Base-by-base conservation (phyloP, 2,888 invertebrate species). In the Stenoptilia bipunctidactyla region DNA sequence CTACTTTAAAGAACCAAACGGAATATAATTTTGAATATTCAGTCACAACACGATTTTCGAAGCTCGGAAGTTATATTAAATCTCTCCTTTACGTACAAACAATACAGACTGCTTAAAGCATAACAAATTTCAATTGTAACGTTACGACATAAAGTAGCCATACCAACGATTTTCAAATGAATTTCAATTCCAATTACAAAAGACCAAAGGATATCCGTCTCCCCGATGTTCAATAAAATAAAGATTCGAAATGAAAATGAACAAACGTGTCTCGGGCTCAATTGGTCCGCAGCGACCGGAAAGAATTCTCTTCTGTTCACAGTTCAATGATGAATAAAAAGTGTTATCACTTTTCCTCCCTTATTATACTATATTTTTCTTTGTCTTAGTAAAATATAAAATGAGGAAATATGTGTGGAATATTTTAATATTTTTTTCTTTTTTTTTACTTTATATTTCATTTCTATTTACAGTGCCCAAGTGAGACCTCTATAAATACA, bases 171-270 rank as follows among this genome's bases (percentile, higher is more conserved):
- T 48, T 51, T 47, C 52, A 53, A 56, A 52, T 50, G 43, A 52
- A 45, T 49, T 57, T 57, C 56, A 51, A 51, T 53, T 63, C 50
- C 56, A 58, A 58, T 61, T 52, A 58, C 42, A 59, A 58, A 60
- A 53, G 30, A 50, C 53, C 51, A 50, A 52, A 49, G 50, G 57
- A 55, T 58, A 56, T 53, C 47, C 53, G 44, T 54, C 59, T 60
- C 53, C 50, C 50, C 45, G 49, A 45, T 38, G 43, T 45, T 54
- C 50, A 52, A 47, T 56, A 49, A 55, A 58, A 56, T 52, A 44
- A 53, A 55, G 56, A 53, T 55, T 51, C 41, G 50, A 58, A 61
- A 60, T 62, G 58, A 58, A 44, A 41, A 41, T 39, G 44, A 38
- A 44, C 37, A 37, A 41, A 30, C 35, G 38, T 38, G 44, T 37